Percentiles rank a stretch among this genome's conserved stretches.
Evolutionary conservation across 2,113 vertebrate species (phyloP).

Genomic region (Morphnarchus princeps): DNA sequence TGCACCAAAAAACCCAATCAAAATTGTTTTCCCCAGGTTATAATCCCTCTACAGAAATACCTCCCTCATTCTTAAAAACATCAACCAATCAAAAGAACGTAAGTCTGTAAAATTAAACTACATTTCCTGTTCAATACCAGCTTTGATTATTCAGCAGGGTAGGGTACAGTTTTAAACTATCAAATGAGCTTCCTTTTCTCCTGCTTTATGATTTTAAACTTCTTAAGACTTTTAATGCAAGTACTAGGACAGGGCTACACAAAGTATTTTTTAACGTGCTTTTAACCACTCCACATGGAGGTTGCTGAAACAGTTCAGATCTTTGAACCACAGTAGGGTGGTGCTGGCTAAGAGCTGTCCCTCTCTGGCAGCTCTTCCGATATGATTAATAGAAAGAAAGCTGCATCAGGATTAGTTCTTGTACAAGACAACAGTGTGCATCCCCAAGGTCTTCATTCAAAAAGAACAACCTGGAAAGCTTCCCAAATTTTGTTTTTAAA

Average conservation of each 20-base stretch:
- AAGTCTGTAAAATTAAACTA: slow-evolving; percentile 11
- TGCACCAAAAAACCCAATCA: neutral
- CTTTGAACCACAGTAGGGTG: neutral
- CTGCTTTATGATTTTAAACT: slow-evolving; percentile 3
- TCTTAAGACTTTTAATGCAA: slow-evolving; percentile 28
- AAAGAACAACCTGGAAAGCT: neutral
- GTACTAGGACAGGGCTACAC: neutral
- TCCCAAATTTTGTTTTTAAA: slow-evolving; percentile 1
- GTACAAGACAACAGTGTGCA: neutral
- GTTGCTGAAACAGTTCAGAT: slow-evolving; percentile 6
- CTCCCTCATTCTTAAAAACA: neutral
- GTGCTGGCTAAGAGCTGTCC: neutral
- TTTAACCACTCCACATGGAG: slow-evolving; percentile 28
- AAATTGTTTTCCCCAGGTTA: neutral
- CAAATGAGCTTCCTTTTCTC: neutral
- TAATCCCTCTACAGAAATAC: neutral
- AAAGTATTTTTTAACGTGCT: neutral
- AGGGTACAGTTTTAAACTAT: neutral
- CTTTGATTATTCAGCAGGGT: slow-evolving; percentile 7
- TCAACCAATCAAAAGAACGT: neutral
- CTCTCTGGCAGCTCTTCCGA: neutral
- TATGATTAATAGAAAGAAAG: neutral
- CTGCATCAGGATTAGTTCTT: neutral
- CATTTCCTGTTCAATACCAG: neutral
- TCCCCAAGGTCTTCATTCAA: neutral